Percentiles rank a stretch among this genome's conserved stretches.
Evolutionary conservation across 2,113 vertebrate genomes (phyloP).

Genomic region (Hypocryptadius cinnamomeus): DNA sequence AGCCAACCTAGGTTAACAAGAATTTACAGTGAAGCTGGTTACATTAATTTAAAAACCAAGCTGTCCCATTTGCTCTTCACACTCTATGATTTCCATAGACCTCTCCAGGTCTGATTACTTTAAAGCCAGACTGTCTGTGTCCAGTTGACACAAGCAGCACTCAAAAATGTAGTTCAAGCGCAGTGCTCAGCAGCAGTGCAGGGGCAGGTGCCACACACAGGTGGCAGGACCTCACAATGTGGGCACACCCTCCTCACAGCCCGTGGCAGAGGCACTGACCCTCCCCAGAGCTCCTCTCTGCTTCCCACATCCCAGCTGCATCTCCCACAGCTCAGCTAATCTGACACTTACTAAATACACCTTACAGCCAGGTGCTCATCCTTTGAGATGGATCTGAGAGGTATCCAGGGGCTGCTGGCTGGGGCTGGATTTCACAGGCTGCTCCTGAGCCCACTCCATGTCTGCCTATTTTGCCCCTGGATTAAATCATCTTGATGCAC

Average conservation of each 20-base stretch:
- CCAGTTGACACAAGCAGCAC: background rate
- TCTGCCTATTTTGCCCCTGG: background rate
- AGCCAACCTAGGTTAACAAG: background rate
- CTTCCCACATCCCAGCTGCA: background rate
- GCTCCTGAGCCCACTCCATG: background rate
- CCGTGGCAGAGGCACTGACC: background rate
- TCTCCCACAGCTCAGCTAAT: background rate
- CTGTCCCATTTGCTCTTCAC: background rate
- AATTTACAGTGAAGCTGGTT: background rate
- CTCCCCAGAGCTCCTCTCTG: background rate
- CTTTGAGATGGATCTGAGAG: background rate
- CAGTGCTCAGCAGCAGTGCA: fast-evolving
- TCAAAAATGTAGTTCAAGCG: fast-evolving
- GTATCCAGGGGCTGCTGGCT: background rate
- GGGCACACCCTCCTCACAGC: background rate
- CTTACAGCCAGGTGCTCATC: background rate
- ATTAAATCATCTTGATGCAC: background rate
- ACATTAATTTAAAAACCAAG: background rate
- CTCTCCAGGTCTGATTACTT: background rate
- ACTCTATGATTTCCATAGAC: background rate
- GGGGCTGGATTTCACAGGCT: background rate
- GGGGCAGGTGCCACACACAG: background rate
- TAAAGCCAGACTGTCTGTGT: background rate
- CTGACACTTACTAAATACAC: background rate
- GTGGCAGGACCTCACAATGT: background rate